Evolutionary conservation across 2,113 vertebrate genomes (phyloP).

Genomic region (Corydoras maculifer): DNA sequence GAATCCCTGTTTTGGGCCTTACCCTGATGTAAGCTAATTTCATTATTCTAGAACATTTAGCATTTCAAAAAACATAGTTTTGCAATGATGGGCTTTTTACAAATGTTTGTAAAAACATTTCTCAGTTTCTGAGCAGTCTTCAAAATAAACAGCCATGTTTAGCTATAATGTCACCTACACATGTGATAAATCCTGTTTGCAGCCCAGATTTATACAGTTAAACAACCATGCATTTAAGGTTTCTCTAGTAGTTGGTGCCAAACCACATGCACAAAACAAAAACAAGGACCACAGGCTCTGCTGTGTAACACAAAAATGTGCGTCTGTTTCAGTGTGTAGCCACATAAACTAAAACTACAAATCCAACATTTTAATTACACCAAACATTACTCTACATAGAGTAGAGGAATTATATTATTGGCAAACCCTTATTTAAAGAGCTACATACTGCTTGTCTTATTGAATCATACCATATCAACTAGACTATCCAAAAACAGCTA

Average conservation of each 20-base stretch:
- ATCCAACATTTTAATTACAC: slow-evolving; percentile 4
- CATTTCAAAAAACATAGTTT: background rate
- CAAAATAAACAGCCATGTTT: too few species aligned
- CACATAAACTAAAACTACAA: slow-evolving; percentile 2
- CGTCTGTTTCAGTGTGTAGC: slow-evolving; percentile 2
- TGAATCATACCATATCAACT: background rate
- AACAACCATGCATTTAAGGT: slow-evolving; percentile 20
- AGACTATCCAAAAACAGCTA: background rate
- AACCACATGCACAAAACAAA: slow-evolving; percentile 27
- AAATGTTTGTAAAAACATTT: too few species aligned
- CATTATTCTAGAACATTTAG: slow-evolving; percentile 10
- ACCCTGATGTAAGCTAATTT: background rate
- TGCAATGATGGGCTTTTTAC: background rate
- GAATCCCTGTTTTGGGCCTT: background rate
- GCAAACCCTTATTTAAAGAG: background rate
- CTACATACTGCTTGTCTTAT: background rate
- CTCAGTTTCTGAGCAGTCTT: too few species aligned
- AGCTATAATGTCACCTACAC: background rate
- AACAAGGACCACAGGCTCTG: slow-evolving; percentile 30
- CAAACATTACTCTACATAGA: slow-evolving; percentile 1
- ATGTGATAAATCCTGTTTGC: background rate
- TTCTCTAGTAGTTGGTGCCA: background rate
- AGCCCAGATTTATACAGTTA: slow-evolving; percentile 34
- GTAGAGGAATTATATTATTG: background rate
- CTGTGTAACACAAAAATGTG: slow-evolving; percentile 45